Conservation (phyloP, 1,140 invertebrate species). For the Atta colombica region DNA sequence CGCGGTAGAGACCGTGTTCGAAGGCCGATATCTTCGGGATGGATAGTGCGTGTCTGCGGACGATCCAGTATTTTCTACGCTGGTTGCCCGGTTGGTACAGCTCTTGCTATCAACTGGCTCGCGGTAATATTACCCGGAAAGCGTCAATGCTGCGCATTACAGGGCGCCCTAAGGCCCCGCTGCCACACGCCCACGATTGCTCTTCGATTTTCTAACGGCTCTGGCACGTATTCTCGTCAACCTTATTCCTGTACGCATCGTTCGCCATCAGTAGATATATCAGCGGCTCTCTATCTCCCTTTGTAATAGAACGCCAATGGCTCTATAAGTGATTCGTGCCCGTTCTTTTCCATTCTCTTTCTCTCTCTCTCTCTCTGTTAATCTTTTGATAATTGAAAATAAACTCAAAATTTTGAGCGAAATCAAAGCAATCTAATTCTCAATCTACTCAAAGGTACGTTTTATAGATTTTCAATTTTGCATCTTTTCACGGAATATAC, state of each 20-base stretch:
- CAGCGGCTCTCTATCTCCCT: conserved; percentile 14
- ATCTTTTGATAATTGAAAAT: not conserved
- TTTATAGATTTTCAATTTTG: not conserved
- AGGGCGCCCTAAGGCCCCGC: conserved; percentile 55
- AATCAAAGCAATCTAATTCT: no score
- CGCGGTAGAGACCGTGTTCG: conserved; percentile 55
- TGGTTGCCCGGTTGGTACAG: conserved; percentile 65
- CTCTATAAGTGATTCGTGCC: conserved; percentile 6
- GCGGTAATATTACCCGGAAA: conserved; percentile 80
- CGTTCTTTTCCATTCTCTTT: not conserved
- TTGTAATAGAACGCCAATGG: conserved; percentile 33
- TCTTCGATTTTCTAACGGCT: conserved; percentile 69
- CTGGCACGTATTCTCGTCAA: conserved; percentile 69
- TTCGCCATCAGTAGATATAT: conserved; percentile 38
- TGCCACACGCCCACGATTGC: conserved; percentile 77
- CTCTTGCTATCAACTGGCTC: conserved; percentile 75
- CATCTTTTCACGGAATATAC: not conserved
- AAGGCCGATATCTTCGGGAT: conserved; percentile 73
- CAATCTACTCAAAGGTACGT: not conserved
- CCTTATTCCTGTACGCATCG: conserved; percentile 71
- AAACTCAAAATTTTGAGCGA: not conserved
- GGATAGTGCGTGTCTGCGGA: conserved; percentile 71
- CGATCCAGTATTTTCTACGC: conserved; percentile 77
- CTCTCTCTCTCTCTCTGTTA: not conserved
- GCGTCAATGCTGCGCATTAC: conserved; percentile 76